Base-by-base conservation (phyloP, 1,140 invertebrate genomes). In the Calephelis virginiensis region DNA sequence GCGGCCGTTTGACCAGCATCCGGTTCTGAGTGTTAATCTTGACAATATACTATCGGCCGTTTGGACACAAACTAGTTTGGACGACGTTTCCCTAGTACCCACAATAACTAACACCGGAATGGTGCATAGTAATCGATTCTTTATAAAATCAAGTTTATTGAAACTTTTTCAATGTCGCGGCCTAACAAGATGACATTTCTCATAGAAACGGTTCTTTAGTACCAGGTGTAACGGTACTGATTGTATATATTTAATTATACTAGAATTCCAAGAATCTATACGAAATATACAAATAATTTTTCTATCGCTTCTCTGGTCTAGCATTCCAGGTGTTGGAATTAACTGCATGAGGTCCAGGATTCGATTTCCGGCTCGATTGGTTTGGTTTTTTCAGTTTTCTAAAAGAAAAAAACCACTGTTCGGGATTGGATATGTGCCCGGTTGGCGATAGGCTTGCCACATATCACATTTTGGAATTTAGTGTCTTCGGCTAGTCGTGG, bases 21-120 rank as follows among this genome's bases (percentile, higher is more conserved):
- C 86, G 85, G 89, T 91, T 89, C 76, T 89, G 76, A 80, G 82
- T 81, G 81, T 80, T 85, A 77, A 88, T 89, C 83, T 82, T 74
- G 67, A 88, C 88, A 89, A 85, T 89, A 83, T 66, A 77, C 53
- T 65, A 73, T 83, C 83, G 80, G 68, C 78, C 82, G 82, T 86
- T 86, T 81, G 77, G 77, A 72, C 71, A 71, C 72, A 88, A 90
- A 90, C 88, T 88, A 88, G 88, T 90, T 90, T 88, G 66, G 79
- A 74, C 71, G 75, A 77, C 74, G 79, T 81, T 82, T 83, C 78
- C 79, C 83, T 79, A 76, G 70, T 73, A 45, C 28, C 74, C 69
- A 78, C 76, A 79, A 77, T 77, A 68, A 69, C 75, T 77, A 76
- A 75, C 70, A 74, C 71, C 74, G 63, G 73, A 70, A 71, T 69